These are phyloP conservation scores for Lithobates pipiens DNA, from an alignment of 2,797 vertebrate genomes.

Conservation along the genomic window DNA sequence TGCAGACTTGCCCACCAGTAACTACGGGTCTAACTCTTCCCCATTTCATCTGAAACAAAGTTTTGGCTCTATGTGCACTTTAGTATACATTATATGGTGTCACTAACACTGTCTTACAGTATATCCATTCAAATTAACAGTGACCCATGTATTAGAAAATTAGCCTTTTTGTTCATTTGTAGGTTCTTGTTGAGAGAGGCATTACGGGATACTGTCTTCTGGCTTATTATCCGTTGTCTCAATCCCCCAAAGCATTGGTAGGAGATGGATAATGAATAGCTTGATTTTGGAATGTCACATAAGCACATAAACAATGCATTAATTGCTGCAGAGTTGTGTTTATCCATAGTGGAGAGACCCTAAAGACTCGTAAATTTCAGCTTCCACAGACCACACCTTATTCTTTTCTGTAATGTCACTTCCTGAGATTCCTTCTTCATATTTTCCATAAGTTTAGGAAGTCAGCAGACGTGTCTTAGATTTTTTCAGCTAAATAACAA, in stretches of 20 bases:
- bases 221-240: slow-evolving; percentile 23
- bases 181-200: neutral
- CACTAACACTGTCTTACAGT: too few relatives aligned
- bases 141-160: neutral
- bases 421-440: slow-evolving; percentile 31
- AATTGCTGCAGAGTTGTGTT: slow-evolving; percentile 14
- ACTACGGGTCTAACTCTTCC: neutral
- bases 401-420: slow-evolving; percentile 25
- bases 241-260: slow-evolving; percentile 9
- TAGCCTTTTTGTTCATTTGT: neutral
- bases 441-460: slow-evolving; percentile 33
- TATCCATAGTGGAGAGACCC: slow-evolving; percentile 17
- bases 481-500: neutral
- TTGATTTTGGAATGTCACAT: slow-evolving; percentile 42
- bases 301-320: slow-evolving; percentile 25
- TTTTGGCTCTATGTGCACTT: too few relatives aligned
- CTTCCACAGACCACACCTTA: slow-evolving; percentile 41
- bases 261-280: slow-evolving; percentile 15
- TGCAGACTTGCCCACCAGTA: neutral
- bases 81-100: too few relatives aligned
- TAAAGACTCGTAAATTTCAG: slow-evolving; percentile 32
- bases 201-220: slow-evolving; percentile 3
- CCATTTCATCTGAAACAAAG: too few relatives aligned
- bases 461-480: neutral
- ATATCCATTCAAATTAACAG: too few relatives aligned